Evolutionary conservation across 2,113 vertebrate species (phyloP).

Genomic region (Trogon surrucura): DNA sequence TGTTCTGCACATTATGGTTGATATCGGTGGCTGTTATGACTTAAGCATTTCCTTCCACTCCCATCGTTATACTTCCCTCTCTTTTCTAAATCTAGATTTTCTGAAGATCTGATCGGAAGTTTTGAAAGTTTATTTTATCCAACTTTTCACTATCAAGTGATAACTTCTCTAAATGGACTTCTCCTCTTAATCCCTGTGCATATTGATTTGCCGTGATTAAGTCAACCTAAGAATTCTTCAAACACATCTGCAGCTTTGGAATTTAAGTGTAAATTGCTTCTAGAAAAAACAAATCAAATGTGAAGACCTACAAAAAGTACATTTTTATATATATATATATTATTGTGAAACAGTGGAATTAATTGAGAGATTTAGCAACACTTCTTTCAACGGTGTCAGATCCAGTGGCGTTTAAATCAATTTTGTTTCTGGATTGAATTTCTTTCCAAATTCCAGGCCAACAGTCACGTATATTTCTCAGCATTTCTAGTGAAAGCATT

Average conservation of each 20-base stretch:
- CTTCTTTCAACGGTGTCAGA: conserved; percentile 51
- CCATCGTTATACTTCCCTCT: not conserved
- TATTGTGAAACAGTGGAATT: conserved; percentile 59
- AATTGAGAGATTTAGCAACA: conserved; percentile 45
- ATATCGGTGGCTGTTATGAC: not conserved
- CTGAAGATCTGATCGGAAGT: not conserved
- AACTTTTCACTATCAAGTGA: not conserved
- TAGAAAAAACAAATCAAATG: conserved; percentile 62
- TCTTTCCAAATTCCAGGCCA: conserved; percentile 37
- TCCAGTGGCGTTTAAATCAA: conserved; percentile 44
- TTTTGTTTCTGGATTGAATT: conserved; percentile 61
- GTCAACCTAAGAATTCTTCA: conserved; percentile 59
- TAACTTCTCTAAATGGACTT: conserved; percentile 6
- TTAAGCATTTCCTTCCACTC: not conserved
- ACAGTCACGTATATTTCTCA: conserved; percentile 51
- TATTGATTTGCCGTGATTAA: conserved; percentile 33
- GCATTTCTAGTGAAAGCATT: conserved; percentile 44
- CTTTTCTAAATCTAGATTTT: not conserved
- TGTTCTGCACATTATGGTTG: not conserved
- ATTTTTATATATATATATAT: conserved; percentile 58
- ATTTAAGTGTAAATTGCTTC: conserved; percentile 63
- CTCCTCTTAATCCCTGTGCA: conserved; percentile 11
- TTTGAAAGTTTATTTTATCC: not conserved
- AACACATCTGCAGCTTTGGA: conserved; percentile 31
- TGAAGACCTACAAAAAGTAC: conserved; percentile 38